These are phyloP conservation scores for Chironomus tepperi DNA, from an alignment of 1,140 invertebrate species.

Conservation along the genomic window DNA sequence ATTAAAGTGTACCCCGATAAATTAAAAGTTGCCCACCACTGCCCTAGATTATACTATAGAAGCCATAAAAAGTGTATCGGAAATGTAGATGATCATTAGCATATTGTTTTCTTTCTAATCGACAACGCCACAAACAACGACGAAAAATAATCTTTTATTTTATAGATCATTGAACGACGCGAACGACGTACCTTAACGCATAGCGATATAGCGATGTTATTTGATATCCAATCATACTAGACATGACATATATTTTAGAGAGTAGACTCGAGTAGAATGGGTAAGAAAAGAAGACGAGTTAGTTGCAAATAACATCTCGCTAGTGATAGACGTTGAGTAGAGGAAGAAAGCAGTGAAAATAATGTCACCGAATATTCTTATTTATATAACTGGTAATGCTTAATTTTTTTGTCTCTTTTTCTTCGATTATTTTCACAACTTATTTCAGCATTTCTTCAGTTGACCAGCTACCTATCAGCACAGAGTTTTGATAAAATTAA, in stretches of 20 bases:
- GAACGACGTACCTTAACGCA: not conserved
- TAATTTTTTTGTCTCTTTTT: not conserved
- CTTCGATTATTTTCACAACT: not conserved
- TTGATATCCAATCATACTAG: not conserved
- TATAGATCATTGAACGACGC: not conserved
- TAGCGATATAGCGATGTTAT: not conserved
- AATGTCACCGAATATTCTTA: not conserved
- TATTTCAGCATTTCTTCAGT: conserved; percentile 2
- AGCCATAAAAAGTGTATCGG: too few relatives aligned
- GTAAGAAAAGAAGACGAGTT: not conserved
- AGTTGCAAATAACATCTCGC: not conserved
- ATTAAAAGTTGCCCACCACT: too few relatives aligned
- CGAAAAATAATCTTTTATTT: not conserved
- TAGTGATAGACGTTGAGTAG: not conserved
- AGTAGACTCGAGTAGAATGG: not conserved
- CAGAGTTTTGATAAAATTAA: not conserved
- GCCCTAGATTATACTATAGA: too few relatives aligned
- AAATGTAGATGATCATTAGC: too few relatives aligned
- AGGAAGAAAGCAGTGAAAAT: not conserved
- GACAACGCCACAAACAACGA: too few relatives aligned
- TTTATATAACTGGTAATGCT: not conserved
- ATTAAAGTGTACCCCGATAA: too few relatives aligned
- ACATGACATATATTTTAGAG: conserved; percentile 3
- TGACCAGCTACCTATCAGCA: not conserved
- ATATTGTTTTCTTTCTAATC: too few relatives aligned